Evolutionary conservation across 2,113 vertebrate species (phyloP).

Genomic region (Thymallus thymallus): DNA sequence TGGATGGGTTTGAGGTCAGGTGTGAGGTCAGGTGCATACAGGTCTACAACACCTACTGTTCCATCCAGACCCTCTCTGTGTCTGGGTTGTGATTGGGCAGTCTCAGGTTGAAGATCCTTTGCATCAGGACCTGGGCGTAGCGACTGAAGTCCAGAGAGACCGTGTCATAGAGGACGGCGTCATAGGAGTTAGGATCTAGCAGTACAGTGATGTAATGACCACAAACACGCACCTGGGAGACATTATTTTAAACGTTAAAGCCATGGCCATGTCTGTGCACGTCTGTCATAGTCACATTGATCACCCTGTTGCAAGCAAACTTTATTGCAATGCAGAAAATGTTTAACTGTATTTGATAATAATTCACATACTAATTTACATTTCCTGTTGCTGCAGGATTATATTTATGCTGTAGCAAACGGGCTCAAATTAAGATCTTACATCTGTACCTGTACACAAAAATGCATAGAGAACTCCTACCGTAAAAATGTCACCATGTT

Average conservation of each 20-base stretch:
- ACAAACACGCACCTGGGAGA: constrained; percentile 75
- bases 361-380: too few species aligned
- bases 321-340: too few species aligned
- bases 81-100: constrained; percentile 60
- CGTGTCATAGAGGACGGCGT: constrained; percentile 73
- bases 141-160: constrained; percentile 67
- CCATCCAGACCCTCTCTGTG: constrained; percentile 74
- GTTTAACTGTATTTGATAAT: too few species aligned
- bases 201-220: constrained; percentile 81
- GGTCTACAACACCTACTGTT: constrained; percentile 66
- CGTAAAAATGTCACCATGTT: constrained; percentile 87
- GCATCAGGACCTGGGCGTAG: constrained; percentile 68
- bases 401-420: too few species aligned
- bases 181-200: constrained; percentile 82
- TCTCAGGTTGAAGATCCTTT: constrained; percentile 77
- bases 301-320: too few species aligned
- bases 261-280: not conserved
- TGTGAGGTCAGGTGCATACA: not conserved
- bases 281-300: too few species aligned
- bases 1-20: not conserved
- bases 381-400: too few species aligned
- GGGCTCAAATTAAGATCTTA: too few species aligned
- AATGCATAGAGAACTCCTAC: constrained; percentile 60
- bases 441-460: too few species aligned
- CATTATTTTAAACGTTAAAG: not conserved